Evolutionary conservation across 2,888 invertebrate genomes (phyloP), one percentile per base, ranked within the genome.

Genomic region (Atethmia centrago): DNA sequence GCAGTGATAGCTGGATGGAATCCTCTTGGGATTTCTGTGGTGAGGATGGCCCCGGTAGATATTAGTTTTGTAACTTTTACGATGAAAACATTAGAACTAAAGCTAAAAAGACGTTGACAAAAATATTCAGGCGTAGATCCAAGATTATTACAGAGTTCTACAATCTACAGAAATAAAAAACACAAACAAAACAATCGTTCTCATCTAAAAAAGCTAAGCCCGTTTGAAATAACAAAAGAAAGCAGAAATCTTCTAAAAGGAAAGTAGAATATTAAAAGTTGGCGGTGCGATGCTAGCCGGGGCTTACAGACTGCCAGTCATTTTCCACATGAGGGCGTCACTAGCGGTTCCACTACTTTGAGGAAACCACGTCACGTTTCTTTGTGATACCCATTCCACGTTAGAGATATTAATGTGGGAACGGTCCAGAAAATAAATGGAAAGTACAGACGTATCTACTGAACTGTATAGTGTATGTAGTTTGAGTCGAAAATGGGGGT

Each of bases 201-300:
- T 61, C 21, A 51, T 31, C 74, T 58, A 58, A 77, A 79, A 76
- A 73, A 62, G 25, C 55, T 53, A 63, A 67, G 68, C 65, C 47
- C 69, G 51, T 77, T 73, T 75, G 71, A 66, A 85, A 83, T 73
- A 87, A 88, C 85, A 88, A 87, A 84, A 80, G 79, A 81, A 79
- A 74, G 65, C 81, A 81, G 75, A 76, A 72, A 78, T 75, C 51
- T 81, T 87, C 80, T 82, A 76, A 87, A 83, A 85, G 79, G 80
- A 77, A 84, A 79, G 70, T 36, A 47, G 88, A 87, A 89, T 88
- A 90, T 90, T 88, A 90, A 90, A 88, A 90, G 83, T 82, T 82
- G 78, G 61, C 83, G 77, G 73, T 63, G 82, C 72, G 74, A 71
- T 72, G 71, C 51, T 56, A 53, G 36, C 79, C 71, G 79, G 79